Base-by-base conservation (phyloP, 2,888 invertebrate species). In the Malthinus seriepunctatus region DNA sequence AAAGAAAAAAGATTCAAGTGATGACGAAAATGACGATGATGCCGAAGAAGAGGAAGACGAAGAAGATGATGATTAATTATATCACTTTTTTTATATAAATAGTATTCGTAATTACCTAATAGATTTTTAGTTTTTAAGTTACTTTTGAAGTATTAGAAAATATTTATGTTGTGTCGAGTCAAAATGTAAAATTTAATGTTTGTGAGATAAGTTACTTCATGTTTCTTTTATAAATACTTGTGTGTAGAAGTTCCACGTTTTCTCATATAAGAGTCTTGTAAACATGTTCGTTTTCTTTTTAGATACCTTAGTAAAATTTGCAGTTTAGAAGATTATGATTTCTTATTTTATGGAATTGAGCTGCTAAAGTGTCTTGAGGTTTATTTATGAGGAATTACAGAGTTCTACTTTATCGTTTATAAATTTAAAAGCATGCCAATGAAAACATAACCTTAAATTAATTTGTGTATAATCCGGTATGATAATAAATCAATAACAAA, bases 71-170 rank as follows among this genome's bases (percentile, higher is more conserved):
- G 39, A 42, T 15, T 42, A 42, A 8, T 15, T 42, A 15, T 11
- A 23, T 8, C 23, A 15, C 9, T n/a, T 15, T 42, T 42, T 15
- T 42, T 42, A 42, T 42, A 42, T 42, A 39, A 39, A 42, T 42
- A 42, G 39, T 42, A 42, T n/a, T 23, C 15, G 14, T 3, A 39
- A 12, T n/a, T 15, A 15, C 15, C 23, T 42, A 42, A n/a, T 15
- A 23, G 23, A 14, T 42, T 15, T 42, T 42, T 42, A 42, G 39
- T 15, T 42, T 14, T 42, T 42, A 42, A 42, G 39, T 42, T 42
- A 23, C 23, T 42, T 42, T 42, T 12, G 15, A 42, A 42, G 39
- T 15, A 15, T 42, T 42, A 42, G 14, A 42, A 15, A 39, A 35
- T 15, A 39, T 15, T 15, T 23, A 5, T 23, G 23, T 42, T 42